Conservation (phyloP, 2,888 invertebrate genomes). For the Heliconius erato region DNA sequence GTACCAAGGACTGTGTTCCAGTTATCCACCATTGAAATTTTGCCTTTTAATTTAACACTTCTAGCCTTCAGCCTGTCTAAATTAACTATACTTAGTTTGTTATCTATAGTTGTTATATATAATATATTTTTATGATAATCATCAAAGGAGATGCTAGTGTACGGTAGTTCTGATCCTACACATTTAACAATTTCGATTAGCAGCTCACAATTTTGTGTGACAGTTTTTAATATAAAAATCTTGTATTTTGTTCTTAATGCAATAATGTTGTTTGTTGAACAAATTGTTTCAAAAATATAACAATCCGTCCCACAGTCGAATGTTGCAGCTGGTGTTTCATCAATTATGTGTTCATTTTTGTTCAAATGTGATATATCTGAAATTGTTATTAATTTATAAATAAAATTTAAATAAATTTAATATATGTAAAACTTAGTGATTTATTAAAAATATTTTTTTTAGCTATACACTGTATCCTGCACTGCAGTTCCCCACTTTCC, state of each 20-base stretch:
- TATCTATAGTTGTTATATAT: constrained; percentile 70
- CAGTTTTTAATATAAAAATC: constrained; percentile 70
- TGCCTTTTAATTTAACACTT: constrained; percentile 65
- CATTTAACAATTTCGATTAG: constrained; percentile 67
- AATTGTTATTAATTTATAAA: constrained; percentile 47
- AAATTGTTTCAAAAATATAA: constrained; percentile 76
- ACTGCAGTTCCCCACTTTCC: too few species aligned
- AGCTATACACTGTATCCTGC: too few species aligned
- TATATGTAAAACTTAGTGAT: neutral
- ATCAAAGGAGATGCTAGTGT: constrained; percentile 77
- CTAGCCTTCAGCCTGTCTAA: constrained; percentile 71
- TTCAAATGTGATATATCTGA: constrained; percentile 72
- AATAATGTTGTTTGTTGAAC: constrained; percentile 65
- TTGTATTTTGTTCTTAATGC: constrained; percentile 73
- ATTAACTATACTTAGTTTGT: constrained; percentile 72
- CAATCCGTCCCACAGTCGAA: constrained; percentile 66
- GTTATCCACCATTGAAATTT: constrained; percentile 66
- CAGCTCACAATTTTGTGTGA: constrained; percentile 55
- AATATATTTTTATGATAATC: constrained; percentile 73
- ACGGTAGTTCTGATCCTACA: constrained; percentile 69
- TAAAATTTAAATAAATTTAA: neutral
- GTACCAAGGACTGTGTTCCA: constrained; percentile 75
- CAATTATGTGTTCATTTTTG: constrained; percentile 60
- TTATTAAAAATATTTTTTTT: too few species aligned
- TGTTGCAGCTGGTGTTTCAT: constrained; percentile 56